phyloP scores from a whole-genome alignment of 2,797 vertebrate species.

The Sylvia borin region DNA sequence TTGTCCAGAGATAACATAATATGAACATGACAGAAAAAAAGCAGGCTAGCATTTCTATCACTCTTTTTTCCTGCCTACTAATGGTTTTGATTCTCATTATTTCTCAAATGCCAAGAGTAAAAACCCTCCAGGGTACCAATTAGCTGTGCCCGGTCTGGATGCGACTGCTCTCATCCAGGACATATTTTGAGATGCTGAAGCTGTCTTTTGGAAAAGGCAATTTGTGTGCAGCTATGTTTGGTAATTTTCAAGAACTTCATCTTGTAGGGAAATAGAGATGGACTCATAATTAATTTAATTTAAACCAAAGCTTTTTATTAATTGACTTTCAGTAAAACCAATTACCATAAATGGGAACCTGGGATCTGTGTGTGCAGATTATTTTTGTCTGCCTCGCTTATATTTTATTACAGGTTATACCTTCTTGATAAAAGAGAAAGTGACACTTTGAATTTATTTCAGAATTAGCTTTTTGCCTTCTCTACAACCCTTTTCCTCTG shows the following conservation, averaged over 20 bases:
- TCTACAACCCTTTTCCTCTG: neutral
- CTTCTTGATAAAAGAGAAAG: neutral
- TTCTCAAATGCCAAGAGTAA: constrained; percentile 62
- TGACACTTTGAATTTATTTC: neutral
- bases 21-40: constrained; percentile 40
- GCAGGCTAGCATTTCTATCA: constrained; percentile 2
- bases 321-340: constrained; percentile 33
- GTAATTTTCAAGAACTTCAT: constrained; percentile 57
- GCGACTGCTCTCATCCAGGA: constrained; percentile 29
- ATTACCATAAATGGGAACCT: constrained; percentile 28
- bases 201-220: constrained; percentile 74
- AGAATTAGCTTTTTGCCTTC: neutral
- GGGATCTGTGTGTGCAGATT: constrained; percentile 14
- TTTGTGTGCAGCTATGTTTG: constrained; percentile 70
- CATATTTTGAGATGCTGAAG: constrained; percentile 44
- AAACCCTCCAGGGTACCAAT: constrained; percentile 71
- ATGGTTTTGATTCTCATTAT: constrained; percentile 70
- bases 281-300: constrained; percentile 62
- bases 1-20: constrained; percentile 45
- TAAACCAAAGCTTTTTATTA: constrained; percentile 58
- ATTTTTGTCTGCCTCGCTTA: neutral
- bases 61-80: constrained; percentile 46
- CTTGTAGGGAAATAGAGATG: constrained; percentile 30
- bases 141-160: constrained; percentile 56
- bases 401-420: neutral